These are phyloP conservation scores for Caiman crocodilus DNA, from an alignment of 2,797 vertebrate species.

Conservation along the genomic window DNA sequence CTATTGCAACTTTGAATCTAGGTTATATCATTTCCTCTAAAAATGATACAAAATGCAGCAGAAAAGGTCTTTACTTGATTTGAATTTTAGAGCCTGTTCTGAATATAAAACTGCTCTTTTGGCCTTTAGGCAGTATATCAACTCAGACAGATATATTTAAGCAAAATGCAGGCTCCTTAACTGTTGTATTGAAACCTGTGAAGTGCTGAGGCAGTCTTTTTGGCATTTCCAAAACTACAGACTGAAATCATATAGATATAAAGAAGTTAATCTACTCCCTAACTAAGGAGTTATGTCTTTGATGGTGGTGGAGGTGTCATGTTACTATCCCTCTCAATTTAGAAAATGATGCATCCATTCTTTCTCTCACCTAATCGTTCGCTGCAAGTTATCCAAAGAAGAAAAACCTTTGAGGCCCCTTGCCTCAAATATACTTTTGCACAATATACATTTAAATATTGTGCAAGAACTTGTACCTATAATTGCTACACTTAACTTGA, in stretches of 20 bases:
- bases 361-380: not conserved
- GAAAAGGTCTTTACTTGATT: constrained; percentile 29
- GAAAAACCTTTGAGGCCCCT: not conserved
- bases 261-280: not conserved
- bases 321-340: not conserved
- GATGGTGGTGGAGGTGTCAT: not conserved
- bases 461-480: not conserved
- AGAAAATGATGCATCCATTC: not conserved
- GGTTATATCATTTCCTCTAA: constrained; percentile 43
- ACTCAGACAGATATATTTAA: constrained; percentile 52
- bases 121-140: constrained; percentile 58
- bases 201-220: constrained; percentile 61
- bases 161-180: constrained; percentile 48
- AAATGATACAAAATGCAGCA: constrained; percentile 58
- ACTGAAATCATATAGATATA: constrained; percentile 22
- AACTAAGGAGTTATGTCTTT: not conserved
- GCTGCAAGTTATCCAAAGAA: not conserved
- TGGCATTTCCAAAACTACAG: constrained; percentile 42
- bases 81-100: constrained; percentile 58
- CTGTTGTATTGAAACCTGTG: constrained; percentile 44
- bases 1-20: constrained; percentile 57
- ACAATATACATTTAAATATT: not conserved
- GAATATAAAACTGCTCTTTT: constrained; percentile 56
- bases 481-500: not conserved
- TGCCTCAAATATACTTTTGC: not conserved